Base-by-base conservation (phyloP, 1,140 invertebrate species). In the Cydia splendana region DNA sequence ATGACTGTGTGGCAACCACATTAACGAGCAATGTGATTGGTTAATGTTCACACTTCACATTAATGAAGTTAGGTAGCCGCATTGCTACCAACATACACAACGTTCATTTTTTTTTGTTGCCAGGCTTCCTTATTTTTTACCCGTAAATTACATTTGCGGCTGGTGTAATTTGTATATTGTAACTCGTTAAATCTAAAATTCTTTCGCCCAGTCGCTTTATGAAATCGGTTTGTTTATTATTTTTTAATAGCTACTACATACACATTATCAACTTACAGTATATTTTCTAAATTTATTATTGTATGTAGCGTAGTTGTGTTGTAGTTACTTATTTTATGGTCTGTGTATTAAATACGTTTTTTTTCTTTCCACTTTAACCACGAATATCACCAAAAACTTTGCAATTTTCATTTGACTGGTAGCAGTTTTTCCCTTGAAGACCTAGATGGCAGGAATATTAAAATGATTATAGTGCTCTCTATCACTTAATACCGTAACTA, bases 361-460 rank as follows among this genome's bases (percentile, higher is more conserved):
- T 42, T 42, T 42, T 1, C 9, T 42, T 42, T 42, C 7, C 38
- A 42, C 38, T 42, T 65, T 15, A 28, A 30, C 34, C 57, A 62
- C 18, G 18, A 62, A 62, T 30, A 24, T 9, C 28, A 65, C 65
- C 65, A 28, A 9, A 65, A 10, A 62, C n/a, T 24, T 18, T 20
- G 57, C 18, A 20, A 62, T 13, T 45, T 45, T 13, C 13, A 13
- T 48, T 10, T 15, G 20, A 9, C 18, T 65, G 24, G 65, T 34
- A 69, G 10, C 65, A 69, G 75, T 42, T 65, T 79, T 69, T 2
- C 9, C 0, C 10, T 76, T 57, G 12, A n/a, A 71, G 2, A 48
- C 65, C 76, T 1, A 83, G 83, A 82, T 82, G 84, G 71, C 80
- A 78, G 6, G 78, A 51, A 15, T 42, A 15, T 42, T 2, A 3